Base-by-base conservation (phyloP, 1,140 invertebrate species). In the Drosophila asahinai region DNA sequence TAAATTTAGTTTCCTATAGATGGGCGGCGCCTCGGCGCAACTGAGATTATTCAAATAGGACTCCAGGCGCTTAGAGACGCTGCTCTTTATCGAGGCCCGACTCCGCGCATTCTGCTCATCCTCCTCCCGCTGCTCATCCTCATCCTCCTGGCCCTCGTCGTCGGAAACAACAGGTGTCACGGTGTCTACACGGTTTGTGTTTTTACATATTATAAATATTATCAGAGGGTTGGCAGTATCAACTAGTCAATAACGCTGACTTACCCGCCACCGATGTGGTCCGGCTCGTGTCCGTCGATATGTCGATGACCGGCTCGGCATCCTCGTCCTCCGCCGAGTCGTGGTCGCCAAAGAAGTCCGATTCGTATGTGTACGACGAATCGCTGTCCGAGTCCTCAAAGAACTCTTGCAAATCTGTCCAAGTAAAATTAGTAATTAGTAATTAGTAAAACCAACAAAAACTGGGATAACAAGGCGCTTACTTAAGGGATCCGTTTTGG, bases 181-280 rank as follows among this genome's bases (percentile, higher is more conserved):
- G 65, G 86, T 78, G 66, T 90, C 84, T 89, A 84, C 84, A 90
- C 84, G 81, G 81, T 91, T 83, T 86, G 52, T 87, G 77, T 80
- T 59, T 79, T 81, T 80, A 80, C 67, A 89, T 71, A 84, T 89
- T 82, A 90, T 90, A 70, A 86, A 90, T 89, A 86, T 86, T 73
- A 89, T 89, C 86, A 90, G 86, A 86, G 82, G 86, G 78, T 91
- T 90, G 86, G 81, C 86, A 90, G 86, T 90, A 89, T 82, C 86
- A 90, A 89, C 82, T 77, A 86, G 79, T 82, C 15, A 63, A 49
- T 48, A 52, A 61, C 60, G 62, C 36, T 58, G 51, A 90, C 86
- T 90, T 90, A 90, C 86, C 86, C 82, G 86, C 79, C 57, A 91
- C 57, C 49, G 79, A 91, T 42, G 68, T 59, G 9, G 66, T 65